These are phyloP conservation scores for Muricea muricata DNA, from an alignment of 92 coral and sea anemone species.

Conservation along the genomic window DNA sequence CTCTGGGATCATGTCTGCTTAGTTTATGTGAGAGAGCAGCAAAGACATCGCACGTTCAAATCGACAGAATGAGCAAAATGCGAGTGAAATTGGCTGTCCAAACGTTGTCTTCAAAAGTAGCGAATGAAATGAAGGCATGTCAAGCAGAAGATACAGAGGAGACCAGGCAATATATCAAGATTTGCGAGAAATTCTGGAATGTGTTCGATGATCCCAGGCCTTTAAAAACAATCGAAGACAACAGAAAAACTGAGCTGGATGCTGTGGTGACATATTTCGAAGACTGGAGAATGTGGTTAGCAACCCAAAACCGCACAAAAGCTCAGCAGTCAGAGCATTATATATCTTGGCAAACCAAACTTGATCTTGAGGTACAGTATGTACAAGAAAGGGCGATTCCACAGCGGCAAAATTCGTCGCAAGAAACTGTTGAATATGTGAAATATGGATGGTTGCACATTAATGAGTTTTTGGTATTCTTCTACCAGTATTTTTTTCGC, in stretches of 20 bases:
- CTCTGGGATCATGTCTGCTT: too few species aligned
- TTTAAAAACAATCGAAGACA: background rate
- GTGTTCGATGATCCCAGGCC: conserved; percentile 29
- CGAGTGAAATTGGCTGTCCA: background rate
- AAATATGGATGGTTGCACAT: too few species aligned
- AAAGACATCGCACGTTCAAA: conserved; percentile 34
- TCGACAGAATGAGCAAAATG: conserved; percentile 43
- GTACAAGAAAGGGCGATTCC: too few species aligned
- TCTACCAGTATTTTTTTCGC: too few species aligned
- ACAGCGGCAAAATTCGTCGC: too few species aligned
- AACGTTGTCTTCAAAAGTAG: background rate
- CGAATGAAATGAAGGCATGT: conserved; percentile 32
- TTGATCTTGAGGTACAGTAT: conserved; percentile 40
- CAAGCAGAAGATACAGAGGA: background rate
- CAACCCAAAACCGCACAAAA: conserved; percentile 8
- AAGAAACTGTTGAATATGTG: too few species aligned
- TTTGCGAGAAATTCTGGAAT: conserved; percentile 41
- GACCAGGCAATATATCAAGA: background rate
- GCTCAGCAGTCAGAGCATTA: too few species aligned
- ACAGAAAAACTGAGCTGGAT: background rate
- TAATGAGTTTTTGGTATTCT: too few species aligned
- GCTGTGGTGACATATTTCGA: background rate
- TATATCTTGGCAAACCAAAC: conserved; percentile 49
- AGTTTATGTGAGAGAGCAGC: conserved; percentile 1
- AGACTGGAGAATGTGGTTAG: background rate